These are phyloP conservation scores for Cryptocheilus praepositus DNA, from an alignment of 2,888 invertebrate species.

Conservation along the genomic window DNA sequence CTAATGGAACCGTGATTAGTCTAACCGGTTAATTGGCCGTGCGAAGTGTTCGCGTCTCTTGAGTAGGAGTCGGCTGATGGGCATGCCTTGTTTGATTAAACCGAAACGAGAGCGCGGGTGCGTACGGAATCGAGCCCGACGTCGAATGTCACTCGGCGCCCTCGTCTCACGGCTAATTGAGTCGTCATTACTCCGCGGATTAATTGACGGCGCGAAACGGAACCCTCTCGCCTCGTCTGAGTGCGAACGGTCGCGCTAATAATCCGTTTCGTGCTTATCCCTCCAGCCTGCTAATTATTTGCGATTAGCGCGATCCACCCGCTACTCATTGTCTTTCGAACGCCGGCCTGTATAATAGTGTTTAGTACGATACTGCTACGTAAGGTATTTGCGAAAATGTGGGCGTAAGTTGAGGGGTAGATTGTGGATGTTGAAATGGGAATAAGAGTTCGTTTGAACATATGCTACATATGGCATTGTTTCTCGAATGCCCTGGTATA, in stretches of 20 bases:
- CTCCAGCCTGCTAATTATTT: too few species aligned
- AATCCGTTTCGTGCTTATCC: too few species aligned
- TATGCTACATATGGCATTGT: too few species aligned
- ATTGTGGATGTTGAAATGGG: too few species aligned
- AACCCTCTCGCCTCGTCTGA: not conserved
- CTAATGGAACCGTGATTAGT: not conserved
- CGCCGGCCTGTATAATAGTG: too few species aligned
- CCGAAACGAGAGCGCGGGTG: conserved; percentile 13
- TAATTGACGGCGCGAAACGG: conserved; percentile 9
- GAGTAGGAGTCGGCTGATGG: not conserved
- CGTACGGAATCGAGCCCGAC: not conserved
- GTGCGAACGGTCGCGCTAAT: not conserved
- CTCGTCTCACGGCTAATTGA: conserved; percentile 24
- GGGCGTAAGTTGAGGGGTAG: too few species aligned
- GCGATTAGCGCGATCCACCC: too few species aligned
- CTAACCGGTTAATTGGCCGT: not conserved
- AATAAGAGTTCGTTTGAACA: too few species aligned
- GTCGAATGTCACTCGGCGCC: conserved; percentile 30
- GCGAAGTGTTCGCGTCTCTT: conserved; percentile 7
- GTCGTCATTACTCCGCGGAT: not conserved
- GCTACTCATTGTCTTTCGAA: too few species aligned
- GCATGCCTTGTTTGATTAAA: conserved; percentile 15
- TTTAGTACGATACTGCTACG: too few species aligned
- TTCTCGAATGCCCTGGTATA: too few species aligned
- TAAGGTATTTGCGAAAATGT: too few species aligned